Evolutionary conservation across 2,888 invertebrate genomes (phyloP).

Genomic region (Glaucopsyche alexis): DNA sequence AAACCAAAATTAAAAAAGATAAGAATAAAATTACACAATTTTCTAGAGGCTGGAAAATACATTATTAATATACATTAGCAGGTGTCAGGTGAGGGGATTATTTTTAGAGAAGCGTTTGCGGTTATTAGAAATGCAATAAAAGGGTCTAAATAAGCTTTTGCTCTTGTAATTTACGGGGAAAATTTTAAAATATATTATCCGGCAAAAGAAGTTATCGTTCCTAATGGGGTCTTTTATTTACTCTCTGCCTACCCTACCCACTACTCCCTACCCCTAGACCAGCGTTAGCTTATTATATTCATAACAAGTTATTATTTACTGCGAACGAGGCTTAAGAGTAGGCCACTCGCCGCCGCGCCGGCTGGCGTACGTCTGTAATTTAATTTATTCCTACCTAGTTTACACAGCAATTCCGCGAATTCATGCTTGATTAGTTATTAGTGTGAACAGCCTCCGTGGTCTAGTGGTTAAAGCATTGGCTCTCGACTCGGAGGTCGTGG

Average conservation of each 20-base stretch:
- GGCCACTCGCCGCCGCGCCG: neutral
- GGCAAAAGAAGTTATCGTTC: too few species aligned
- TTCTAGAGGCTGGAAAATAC: neutral
- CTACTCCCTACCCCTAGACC: too few species aligned
- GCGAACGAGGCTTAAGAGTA: neutral
- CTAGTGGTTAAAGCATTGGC: too few species aligned
- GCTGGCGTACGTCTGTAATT: constrained; percentile 5
- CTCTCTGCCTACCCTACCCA: too few species aligned
- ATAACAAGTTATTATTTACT: too few species aligned
- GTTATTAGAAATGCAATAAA: neutral
- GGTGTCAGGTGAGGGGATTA: neutral
- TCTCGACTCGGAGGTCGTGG: too few species aligned
- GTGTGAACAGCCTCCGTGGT: too few species aligned
- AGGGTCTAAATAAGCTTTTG: too few species aligned
- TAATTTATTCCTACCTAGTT: constrained; percentile 1
- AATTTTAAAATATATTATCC: too few species aligned
- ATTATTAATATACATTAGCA: neutral
- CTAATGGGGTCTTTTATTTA: too few species aligned
- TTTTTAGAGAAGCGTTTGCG: neutral
- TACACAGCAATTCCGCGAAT: neutral
- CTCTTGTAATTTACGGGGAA: too few species aligned
- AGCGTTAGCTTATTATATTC: too few species aligned
- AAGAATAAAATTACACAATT: neutral
- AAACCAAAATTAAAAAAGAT: neutral
- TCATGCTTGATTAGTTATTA: neutral